Evolutionary conservation across 2,113 vertebrate species (phyloP).

Genomic region (Sinocyclocheilus grahami): DNA sequence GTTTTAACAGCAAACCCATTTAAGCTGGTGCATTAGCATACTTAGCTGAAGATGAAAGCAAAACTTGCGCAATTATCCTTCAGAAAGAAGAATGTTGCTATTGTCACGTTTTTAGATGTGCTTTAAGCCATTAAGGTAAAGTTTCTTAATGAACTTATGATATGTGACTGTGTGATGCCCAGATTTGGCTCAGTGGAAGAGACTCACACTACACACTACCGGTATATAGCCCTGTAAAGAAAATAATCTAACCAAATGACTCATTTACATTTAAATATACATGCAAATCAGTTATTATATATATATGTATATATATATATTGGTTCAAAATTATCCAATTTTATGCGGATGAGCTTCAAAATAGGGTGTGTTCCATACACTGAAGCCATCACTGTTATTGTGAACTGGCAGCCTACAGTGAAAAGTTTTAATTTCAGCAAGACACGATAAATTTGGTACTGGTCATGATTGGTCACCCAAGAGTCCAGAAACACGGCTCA

Average conservation of each 20-base stretch:
- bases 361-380: not conserved
- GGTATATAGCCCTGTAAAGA: not conserved
- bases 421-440: slow-evolving; percentile 17
- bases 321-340: not conserved
- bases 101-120: not conserved
- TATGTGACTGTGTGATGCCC: not conserved
- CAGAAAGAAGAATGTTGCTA: not conserved
- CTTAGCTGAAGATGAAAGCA: not conserved
- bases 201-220: not conserved
- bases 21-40: not conserved
- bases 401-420: not conserved
- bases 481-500: not conserved
- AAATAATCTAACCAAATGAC: not conserved
- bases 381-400: slow-evolving; percentile 3
- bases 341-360: slow-evolving; percentile 26
- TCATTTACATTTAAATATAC: too few relatives aligned
- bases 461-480: slow-evolving; percentile 39
- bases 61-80: not conserved
- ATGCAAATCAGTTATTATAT: not conserved
- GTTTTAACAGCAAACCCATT: not conserved
- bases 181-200: not conserved
- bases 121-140: slow-evolving; percentile 1
- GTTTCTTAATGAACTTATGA: not conserved
- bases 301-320: too few relatives aligned
- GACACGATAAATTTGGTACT: slow-evolving; percentile 32